Base-by-base conservation (phyloP, 2,113 vertebrate species). In the Dolichotis patagonum region DNA sequence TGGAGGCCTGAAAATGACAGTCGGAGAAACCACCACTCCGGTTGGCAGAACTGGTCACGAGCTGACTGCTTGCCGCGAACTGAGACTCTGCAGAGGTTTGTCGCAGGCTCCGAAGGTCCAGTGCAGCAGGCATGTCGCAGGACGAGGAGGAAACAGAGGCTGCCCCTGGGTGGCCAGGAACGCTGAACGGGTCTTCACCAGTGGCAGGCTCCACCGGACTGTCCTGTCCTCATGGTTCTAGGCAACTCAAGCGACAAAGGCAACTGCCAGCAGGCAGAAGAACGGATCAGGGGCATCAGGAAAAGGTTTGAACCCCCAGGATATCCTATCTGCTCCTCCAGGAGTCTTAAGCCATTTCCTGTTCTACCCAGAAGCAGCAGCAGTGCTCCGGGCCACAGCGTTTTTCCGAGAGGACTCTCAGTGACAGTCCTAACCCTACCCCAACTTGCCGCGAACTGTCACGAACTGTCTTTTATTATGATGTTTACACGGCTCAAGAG, bases 11-110 rank as follows among this genome's bases (percentile, higher is more conserved):
- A 85, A 78, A 73, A 56, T 62, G 8, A 35, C 2, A n/a, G 46
- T 24, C 80, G 38, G 22, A 28, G 58, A 81, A 67, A 41, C 12
- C 2, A 0, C 2, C 28, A 24, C 0, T 24, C 38, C 65, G 5
- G 0, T 3, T 4, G 38, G 67, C 0, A 3, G 38, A 32, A 2
- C 1, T 3, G 81, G 49, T 35, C 67, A 62, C 16, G 38, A 24
- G 22, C 38, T 65, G 35, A 32, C 7, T n/a, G 65, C 26, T 22
- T 16, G 6, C 0, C 6, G 5, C 24, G 71, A 77, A 4, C 69
- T 52, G 3, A 49, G 65, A 30, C 24, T 35, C 85, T 24, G 14
- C 14, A 28, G 14, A 30, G 11, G 7, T 19, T 16, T 30, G 32
- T 26, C 56, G 52, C 26, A 20, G 24, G 2, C 30, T n/a, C 8